These are phyloP conservation scores for Aphis craccivora DNA, from an alignment of 1,140 invertebrate species.

Conservation along the genomic window DNA sequence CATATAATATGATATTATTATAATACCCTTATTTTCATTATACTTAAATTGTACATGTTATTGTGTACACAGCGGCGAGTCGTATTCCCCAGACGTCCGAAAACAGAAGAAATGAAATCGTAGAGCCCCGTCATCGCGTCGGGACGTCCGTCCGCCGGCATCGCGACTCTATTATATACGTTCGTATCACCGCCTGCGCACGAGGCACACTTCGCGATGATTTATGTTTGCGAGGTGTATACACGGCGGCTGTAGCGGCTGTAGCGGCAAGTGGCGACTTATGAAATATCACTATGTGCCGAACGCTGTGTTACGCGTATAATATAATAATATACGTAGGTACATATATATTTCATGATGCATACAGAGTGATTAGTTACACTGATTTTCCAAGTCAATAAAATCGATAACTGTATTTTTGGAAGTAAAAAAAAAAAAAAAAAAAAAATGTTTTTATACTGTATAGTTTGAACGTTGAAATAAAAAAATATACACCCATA, in stretches of 20 bases:
- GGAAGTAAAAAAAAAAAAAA: too few relatives aligned
- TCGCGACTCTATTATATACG: neutral
- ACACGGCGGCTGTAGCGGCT: neutral
- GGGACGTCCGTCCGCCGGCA: neutral
- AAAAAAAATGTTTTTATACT: too few relatives aligned
- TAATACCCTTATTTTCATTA: too few relatives aligned
- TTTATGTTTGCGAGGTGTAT: neutral
- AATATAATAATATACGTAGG: neutral
- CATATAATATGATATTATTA: neutral
- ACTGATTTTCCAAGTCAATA: neutral
- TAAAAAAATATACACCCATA: too few relatives aligned
- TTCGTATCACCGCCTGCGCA: neutral
- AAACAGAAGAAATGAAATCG: neutral
- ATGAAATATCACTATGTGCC: neutral
- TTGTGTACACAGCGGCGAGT: neutral
- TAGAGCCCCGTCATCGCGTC: neutral
- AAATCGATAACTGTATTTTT: too few relatives aligned
- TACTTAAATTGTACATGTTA: neutral
- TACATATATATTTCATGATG: neutral
- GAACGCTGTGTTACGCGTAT: neutral
- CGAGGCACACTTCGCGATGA: conserved; percentile 33
- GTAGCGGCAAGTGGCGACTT: neutral
- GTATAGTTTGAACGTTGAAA: too few relatives aligned
- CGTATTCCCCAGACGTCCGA: conserved; percentile 44
- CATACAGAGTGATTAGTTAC: neutral